Percentiles rank a stretch among this genome's conserved stretches.
These are phyloP conservation scores for Halichoerus grypus DNA, from an alignment of 2,113 vertebrate species.

Conservation along the genomic window DNA sequence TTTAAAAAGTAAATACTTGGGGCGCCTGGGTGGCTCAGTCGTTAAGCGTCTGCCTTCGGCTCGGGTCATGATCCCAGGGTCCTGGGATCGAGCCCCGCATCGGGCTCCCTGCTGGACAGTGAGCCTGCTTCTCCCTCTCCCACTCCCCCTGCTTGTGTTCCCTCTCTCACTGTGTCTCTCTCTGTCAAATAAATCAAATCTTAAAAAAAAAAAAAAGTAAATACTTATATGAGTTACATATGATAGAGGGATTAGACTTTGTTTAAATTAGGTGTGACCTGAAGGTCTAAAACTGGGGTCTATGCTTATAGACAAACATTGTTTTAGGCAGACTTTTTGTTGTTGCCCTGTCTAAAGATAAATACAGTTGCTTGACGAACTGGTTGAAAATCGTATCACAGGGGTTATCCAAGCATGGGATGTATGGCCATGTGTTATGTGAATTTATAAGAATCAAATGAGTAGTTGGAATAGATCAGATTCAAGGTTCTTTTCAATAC, in stretches of 20 bases:
- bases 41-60: no score
- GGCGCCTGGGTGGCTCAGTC: no score
- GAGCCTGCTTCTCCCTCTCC: no score
- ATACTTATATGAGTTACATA: background rate
- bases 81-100: no score
- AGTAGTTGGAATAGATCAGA: background rate
- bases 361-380: background rate
- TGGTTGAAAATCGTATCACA: background rate
- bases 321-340: slow-evolving; percentile 11
- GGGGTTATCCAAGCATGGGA: background rate
- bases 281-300: background rate
- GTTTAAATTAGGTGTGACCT: background rate
- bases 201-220: background rate
- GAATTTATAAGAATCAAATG: background rate
- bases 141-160: no score
- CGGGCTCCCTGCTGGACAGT: no score
- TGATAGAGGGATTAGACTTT: background rate
- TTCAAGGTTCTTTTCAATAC: slow-evolving; percentile 14
- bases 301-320: background rate
- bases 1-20: background rate
- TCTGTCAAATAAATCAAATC: no score
- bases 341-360: background rate
- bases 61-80: no score
- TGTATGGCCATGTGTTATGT: background rate
- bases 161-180: no score